These are phyloP conservation scores for Heliothis peltigera DNA, from an alignment of 2,888 invertebrate species.

Conservation along the genomic window DNA sequence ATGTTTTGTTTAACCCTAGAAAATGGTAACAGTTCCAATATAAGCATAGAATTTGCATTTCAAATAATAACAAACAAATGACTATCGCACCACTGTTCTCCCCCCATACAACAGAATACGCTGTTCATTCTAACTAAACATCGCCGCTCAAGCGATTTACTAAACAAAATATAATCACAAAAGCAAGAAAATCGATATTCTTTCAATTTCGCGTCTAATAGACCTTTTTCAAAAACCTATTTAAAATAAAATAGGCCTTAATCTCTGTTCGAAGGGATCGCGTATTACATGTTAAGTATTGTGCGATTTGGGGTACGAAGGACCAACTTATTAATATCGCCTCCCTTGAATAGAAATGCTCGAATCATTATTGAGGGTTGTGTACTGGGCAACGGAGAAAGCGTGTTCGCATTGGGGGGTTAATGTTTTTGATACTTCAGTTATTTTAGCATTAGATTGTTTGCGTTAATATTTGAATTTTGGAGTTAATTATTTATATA, in stretches of 20 bases:
- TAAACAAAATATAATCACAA: slow-evolving; percentile 41
- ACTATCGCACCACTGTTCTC: background rate
- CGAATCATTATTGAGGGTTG: slow-evolving; percentile 68
- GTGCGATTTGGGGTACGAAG: slow-evolving; percentile 51
- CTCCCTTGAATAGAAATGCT: slow-evolving; percentile 71
- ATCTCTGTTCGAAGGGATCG: slow-evolving; percentile 57
- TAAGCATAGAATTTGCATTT: no score
- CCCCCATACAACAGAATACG: background rate
- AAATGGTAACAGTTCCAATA: no score
- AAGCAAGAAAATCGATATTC: slow-evolving; percentile 43
- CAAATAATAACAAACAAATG: background rate
- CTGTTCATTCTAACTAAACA: background rate
- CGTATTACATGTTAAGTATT: slow-evolving; percentile 61
- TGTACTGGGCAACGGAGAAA: slow-evolving; percentile 60
- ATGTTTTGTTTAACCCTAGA: no score
- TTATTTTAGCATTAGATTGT: background rate
- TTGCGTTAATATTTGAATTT: no score
- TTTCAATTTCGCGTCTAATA: slow-evolving; percentile 57
- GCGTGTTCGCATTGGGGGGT: slow-evolving; percentile 55
- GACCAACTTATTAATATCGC: slow-evolving; percentile 72
- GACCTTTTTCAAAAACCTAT: slow-evolving; percentile 58
- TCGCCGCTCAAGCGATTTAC: background rate
- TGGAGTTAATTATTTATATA: no score
- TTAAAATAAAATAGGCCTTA: slow-evolving; percentile 61
- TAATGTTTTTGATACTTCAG: background rate